A percentile compares a stretch with the other conserved stretches of the same genome.
phyloP scores from a whole-genome alignment of 2,888 invertebrate genomes.

The Drosophila yooni region DNA sequence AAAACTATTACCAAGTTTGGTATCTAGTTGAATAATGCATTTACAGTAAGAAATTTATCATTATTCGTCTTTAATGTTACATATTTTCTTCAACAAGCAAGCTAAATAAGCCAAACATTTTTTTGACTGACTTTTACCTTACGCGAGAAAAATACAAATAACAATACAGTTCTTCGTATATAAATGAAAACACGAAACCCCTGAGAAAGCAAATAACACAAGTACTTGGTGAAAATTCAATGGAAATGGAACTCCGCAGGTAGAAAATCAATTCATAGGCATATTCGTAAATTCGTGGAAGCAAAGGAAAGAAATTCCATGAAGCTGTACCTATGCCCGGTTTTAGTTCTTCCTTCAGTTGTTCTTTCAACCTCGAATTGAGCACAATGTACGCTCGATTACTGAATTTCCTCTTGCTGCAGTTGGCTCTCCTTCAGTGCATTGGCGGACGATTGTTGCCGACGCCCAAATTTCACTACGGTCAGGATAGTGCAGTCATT shows the following conservation, averaged over 20 bases:
- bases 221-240: constrained; percentile 59
- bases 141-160: background rate
- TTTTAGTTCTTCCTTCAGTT: constrained; percentile 46
- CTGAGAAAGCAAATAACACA: constrained; percentile 38
- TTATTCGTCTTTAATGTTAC: background rate
- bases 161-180: background rate
- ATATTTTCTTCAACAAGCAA: background rate
- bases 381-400: constrained; percentile 43
- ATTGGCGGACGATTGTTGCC: constrained; percentile 30
- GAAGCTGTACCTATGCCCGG: constrained; percentile 4
- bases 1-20: background rate
- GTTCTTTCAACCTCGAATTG: constrained; percentile 52
- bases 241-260: constrained; percentile 62
- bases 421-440: constrained; percentile 55
- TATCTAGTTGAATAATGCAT: background rate
- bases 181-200: constrained; percentile 22
- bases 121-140: background rate
- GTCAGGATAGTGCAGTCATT: constrained; percentile 68
- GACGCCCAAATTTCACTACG: constrained; percentile 61
- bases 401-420: constrained; percentile 39
- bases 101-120: background rate
- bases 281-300: constrained; percentile 50
- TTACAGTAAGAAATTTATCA: background rate
- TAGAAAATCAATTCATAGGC: constrained; percentile 33
- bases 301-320: constrained; percentile 32